A percentile compares a stretch with the other conserved stretches of the same genome.
Evolutionary conservation across 2,113 vertebrate genomes (phyloP).

Genomic region (Ameiurus melas): DNA sequence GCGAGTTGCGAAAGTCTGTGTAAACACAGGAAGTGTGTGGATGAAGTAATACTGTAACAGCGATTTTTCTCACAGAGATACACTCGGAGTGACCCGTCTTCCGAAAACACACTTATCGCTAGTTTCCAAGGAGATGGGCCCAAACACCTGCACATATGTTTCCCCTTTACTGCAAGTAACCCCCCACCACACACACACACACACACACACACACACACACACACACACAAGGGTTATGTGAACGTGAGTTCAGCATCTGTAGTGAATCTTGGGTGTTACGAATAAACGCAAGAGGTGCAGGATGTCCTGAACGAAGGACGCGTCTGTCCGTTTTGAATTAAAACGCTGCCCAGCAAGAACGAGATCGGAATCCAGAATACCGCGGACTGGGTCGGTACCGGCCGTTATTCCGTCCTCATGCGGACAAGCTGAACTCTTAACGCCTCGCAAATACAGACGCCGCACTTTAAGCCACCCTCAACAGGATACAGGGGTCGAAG

Average conservation of each 20-base stretch:
- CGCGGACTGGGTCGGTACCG: background rate
- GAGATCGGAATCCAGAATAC: background rate
- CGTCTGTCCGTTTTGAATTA: background rate
- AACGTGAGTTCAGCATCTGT: background rate
- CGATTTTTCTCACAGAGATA: background rate
- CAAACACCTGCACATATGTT: constrained; percentile 15
- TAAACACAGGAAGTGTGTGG: constrained; percentile 31
- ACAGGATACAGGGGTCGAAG: background rate
- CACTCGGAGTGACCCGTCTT: constrained; percentile 14
- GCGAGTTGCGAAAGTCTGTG: constrained; percentile 6
- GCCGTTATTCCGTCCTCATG: background rate
- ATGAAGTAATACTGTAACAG: background rate
- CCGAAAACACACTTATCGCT: constrained; percentile 7
- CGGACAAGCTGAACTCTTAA: background rate
- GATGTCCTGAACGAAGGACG: background rate
- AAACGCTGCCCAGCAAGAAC: background rate
- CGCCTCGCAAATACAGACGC: background rate
- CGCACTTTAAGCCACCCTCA: background rate
- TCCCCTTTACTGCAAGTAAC: constrained; percentile 16
- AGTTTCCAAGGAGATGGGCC: background rate
- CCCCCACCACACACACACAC: background rate
- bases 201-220: background rate
- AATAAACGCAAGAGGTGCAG: background rate
- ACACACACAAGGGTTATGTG: no score
- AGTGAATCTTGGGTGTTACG: background rate